Evolutionary conservation across 1,140 invertebrate species (phyloP), one percentile per base, ranked within the genome.

Genomic region (Euborellia annulipes): DNA sequence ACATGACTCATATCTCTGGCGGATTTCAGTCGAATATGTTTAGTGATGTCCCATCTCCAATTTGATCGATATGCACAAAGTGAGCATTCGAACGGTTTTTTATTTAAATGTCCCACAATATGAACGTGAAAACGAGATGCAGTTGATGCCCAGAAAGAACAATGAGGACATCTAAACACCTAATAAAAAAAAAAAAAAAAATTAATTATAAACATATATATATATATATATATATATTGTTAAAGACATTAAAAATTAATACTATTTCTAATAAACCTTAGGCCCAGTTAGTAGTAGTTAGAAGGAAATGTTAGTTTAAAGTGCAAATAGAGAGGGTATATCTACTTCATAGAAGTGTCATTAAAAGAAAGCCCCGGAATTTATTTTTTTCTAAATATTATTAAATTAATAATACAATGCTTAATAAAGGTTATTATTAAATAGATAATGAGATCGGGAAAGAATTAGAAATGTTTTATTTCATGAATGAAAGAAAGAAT

Each of bases 1-100:
- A 73, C 72, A 61, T 92, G 85, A 32, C 76, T 75, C 44, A 75
- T 72, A 67, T 92, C 88, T 45, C 83, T 69, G 13, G 79, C 79
- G 13, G 81, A 79, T 69, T 89, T 91, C 54, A 91, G 66, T 59
- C 85, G 81, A 46, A 94, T 93, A 62, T 95, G 91, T 66, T 94
- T 94, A 36, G 86, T 91, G 47, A 96, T 90, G 65, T 92, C 88
- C 88, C 88, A 93, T 50, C 86, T 73, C 88, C 88, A 93, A 64
- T 93, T 93, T 18, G 87, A 92, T 50, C 87, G 78, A 58, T 92
- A 90, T 18, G 82, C 77, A 67, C 92, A 96, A 2, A 86, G 68
- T 2, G 90, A 94, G 69, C 92, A 96, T 65, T 91, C 86, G 60
- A 93, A 95, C 3, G 90, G 90, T 60, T 91, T 89, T 59, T 83